Base-by-base conservation (phyloP, 2,797 vertebrate species). In the Cephalopachus bancanus region DNA sequence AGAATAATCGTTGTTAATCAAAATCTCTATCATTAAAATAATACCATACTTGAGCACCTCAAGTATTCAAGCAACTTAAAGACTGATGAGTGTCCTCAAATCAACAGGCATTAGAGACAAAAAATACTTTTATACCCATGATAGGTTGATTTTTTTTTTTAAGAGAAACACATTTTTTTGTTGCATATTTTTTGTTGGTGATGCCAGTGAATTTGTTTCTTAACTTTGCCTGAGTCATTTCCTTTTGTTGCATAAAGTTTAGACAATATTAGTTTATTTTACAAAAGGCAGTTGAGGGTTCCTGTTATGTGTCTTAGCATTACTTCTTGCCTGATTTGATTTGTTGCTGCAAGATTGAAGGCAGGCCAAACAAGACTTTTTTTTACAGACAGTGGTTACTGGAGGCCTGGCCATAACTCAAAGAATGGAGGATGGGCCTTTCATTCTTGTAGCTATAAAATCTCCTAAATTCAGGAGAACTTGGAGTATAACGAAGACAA, bases 1-100 rank as follows among this genome's bases (percentile, higher is more conserved):
- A 94, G 60, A 51, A 24, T 81, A 3, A 64, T 17, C 51, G 2
- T 76, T 93, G 30, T 53, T 78, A 67, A 84, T 79, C 15, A 84
- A 55, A 96, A 88, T 74, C 17, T 79, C 30, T 64, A 65, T 69
- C 28, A 96, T 92, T 96, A 93, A 84, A 72, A 84, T n/a, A 81
- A 51, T 33, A 88, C 85, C 88, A 51, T 64, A 67, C 78, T 81
- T 74, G 64, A 91, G 64, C 79, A 44, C 28, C 20, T 87, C 14
- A 72, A 64, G 28, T 74, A 17, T 33, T 92, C 30, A 83, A 83
- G 64, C 26, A 92, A 33, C 12, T 92, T 72, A 80, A 78, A 91
- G 64, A 62, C 12, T 53, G 83, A 62, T 5, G 24, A 87, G 59
- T 24, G 16, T 65, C 17, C 60, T 85, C 16, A 71, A 89, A 83